Evolutionary conservation across 1,140 invertebrate species (phyloP), one percentile per base, ranked within the genome.

Genomic region (Zaprionus africanus): DNA sequence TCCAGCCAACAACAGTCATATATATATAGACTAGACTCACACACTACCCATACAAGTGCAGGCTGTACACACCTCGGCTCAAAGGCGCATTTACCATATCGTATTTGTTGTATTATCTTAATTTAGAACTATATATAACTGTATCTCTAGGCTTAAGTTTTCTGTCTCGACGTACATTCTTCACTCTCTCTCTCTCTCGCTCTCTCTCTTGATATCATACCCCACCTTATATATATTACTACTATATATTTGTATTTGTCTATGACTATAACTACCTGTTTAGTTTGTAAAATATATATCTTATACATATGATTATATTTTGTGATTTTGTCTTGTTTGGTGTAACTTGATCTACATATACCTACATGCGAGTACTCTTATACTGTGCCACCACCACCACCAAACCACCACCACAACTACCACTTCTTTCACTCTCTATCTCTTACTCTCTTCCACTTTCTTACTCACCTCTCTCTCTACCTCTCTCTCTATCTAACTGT

Each of bases 311-410:
- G 24, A 62, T 74, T 69, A 54, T 54, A 56, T 68, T 74, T 70
- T 70, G 66, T 76, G 73, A 71, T 76, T 76, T 70, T 63, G 74
- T 72, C 68, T 60, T 76, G 68, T 76, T 76, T 72, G 61, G 38
- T 76, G 74, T 76, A 61, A 66, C 49, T 72, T 61, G 66, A 58
- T 61, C 56, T 72, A 72, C 69, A 71, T 72, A 76, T 61, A 56
- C 60, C 53, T 53, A 75, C 43, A 61, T 63, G 57, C 54, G 64
- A 66, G 54, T 66, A 57, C 38, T 58, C 15, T 36, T 43, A 51
- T 62, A 62, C 65, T 62, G 17, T 63, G 28, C 28, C 51, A 68
- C 5, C 58, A 51, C 65, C 26, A 56, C 36, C 62, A 58, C 61
- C 46, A 38, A 1, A 58, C 61, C 36, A 36, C 34, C 19, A 49